Percentiles rank a stretch among this genome's conserved stretches.
Evolutionary conservation across 2,888 invertebrate genomes (phyloP).

Genomic region (Diogma glabrata): DNA sequence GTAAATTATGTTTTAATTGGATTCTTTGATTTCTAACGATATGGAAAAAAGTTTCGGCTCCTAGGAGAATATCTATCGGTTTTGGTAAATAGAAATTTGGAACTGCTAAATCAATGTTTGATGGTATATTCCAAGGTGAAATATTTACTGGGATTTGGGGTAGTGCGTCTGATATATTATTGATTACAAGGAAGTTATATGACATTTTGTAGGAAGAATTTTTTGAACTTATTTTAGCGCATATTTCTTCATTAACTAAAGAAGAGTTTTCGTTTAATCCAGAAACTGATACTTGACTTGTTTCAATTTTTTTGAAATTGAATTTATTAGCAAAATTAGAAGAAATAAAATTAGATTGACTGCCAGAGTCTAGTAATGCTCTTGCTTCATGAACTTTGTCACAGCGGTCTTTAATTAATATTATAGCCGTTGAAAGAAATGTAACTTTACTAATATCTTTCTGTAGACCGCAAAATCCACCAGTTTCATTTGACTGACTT

Average conservation of each 20-base stretch:
- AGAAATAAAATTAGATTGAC: not conserved
- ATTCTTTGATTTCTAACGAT: not conserved
- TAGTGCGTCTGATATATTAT: not conserved
- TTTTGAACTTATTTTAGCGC: not conserved
- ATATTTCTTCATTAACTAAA: not conserved
- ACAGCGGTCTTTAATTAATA: not conserved
- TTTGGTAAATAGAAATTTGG: not conserved
- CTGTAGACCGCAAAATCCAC: not conserved
- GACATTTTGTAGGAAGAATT: not conserved
- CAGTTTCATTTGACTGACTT: not conserved
- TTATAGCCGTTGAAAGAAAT: not conserved
- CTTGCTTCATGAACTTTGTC: not conserved
- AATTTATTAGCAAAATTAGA: not conserved
- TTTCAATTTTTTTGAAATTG: not conserved
- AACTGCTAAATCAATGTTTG: not conserved
- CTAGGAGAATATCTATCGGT: not conserved
- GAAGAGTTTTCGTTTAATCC: not conserved
- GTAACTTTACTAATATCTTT: not conserved
- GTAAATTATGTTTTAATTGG: not conserved
- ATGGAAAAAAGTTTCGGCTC: not conserved
- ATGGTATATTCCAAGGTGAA: not conserved
- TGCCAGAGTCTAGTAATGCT: not conserved
- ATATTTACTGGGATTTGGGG: not conserved
- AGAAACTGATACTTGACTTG: not conserved
- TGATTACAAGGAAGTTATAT: not conserved